These are phyloP conservation scores for Ectemnius continuus DNA, from an alignment of 2,888 invertebrate species.

Conservation along the genomic window DNA sequence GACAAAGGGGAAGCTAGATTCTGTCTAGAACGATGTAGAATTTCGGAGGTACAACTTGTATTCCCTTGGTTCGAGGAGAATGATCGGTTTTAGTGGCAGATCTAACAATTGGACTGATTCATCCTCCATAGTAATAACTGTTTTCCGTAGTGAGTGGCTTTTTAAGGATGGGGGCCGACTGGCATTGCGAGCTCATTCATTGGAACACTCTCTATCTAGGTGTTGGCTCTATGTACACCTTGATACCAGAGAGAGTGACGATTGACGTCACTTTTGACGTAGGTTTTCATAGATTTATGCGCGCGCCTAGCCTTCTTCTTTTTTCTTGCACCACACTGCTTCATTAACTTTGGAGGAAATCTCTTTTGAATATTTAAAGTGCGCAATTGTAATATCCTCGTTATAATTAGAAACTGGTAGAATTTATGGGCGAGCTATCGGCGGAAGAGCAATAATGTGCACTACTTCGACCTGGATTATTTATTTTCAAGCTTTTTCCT, in stretches of 20 bases:
- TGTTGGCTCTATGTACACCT: slow-evolving; percentile 13
- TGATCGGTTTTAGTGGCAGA: neutral
- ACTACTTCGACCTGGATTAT: neutral
- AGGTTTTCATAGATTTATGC: slow-evolving; percentile 36
- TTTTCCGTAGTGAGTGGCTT: neutral
- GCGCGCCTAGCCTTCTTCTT: slow-evolving; percentile 12
- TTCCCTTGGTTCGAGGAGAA: neutral
- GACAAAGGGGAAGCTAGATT: neutral
- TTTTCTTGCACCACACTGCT: slow-evolving; percentile 26
- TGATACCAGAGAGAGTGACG: slow-evolving; percentile 32
- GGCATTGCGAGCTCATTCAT: too few species aligned
- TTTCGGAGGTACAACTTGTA: neutral
- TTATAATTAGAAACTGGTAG: slow-evolving; percentile 2
- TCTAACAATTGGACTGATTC: slow-evolving; percentile 1
- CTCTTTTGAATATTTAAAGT: neutral
- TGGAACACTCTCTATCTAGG: too few species aligned
- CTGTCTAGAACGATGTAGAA: neutral
- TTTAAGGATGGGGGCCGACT: neutral
- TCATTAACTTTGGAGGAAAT: slow-evolving; percentile 30
- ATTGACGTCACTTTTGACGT: slow-evolving; percentile 57
- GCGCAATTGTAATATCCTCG: neutral
- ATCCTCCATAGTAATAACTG: neutral
- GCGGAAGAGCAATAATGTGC: neutral
- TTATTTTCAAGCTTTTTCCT: neutral
- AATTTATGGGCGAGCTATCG: neutral